Base-by-base conservation (phyloP, 2,797 vertebrate genomes). In the Xiphorhynchus erythropygius region DNA sequence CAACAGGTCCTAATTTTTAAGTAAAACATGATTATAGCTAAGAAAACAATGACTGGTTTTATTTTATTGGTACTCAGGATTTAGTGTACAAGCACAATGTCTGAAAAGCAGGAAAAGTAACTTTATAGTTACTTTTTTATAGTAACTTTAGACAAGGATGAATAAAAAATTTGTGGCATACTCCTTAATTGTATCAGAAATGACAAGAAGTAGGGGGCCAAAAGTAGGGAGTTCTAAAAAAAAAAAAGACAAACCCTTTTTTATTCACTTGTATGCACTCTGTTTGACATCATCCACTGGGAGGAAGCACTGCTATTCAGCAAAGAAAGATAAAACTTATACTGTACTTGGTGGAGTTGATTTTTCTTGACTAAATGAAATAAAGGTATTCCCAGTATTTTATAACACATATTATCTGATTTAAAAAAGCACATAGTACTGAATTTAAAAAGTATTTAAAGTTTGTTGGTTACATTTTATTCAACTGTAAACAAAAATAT, bases 151-250 rank as follows among this genome's bases (percentile, higher is more conserved):
- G 59, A 60, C 11, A 56, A 68, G 6, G 13, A 44, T 28, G 53
- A 71, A 56, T 32, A 63, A 2, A 39, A 49, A 50, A 18, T 32
- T 70, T 57, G 3, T 57, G n/a, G 8, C 16, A 32, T 7, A 64
- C 33, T 37, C 4, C 11, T 73, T 76, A 75, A 65, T 16, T 79
- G 4, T 50, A 69, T 35, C 10, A 65, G 3, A 69, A 76, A 69
- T 49, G 4, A 21, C 5, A 78, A 63, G 47, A 33, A 32, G 4
- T 4, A 17, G 5, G 8, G 3, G 3, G 5, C 1, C 1, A 65
- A 74, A 74, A 59, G 15, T 1, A 44, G 6, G 7, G 4, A 41
- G 8, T 14, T 16, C 14, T 16, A 33, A 41, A 57, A 57, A 69
- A 62, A n/a, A 63, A 6, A 71, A 70, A 73, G 8, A 24, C 1